These are phyloP conservation scores for Zygothrica quintamaculata DNA, from an alignment of 2,888 invertebrate species.

Conservation along the genomic window DNA sequence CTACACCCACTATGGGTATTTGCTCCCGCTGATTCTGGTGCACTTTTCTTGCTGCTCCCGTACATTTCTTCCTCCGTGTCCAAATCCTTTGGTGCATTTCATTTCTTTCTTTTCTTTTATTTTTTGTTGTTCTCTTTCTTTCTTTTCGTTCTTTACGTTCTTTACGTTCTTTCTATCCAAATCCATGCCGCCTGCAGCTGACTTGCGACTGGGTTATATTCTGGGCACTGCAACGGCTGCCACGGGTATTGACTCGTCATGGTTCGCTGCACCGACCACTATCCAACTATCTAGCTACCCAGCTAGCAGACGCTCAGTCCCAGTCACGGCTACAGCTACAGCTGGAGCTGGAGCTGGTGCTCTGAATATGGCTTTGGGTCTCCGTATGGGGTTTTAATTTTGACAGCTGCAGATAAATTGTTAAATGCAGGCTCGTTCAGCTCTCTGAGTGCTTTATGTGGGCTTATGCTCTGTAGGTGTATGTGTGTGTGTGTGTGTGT, in stretches of 20 bases:
- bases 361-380: constrained; percentile 53
- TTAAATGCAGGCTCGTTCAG: constrained; percentile 79
- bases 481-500: constrained; percentile 14
- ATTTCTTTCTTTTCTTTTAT: constrained; percentile 28
- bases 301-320: constrained; percentile 3
- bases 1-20: neutral
- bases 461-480: constrained; percentile 71
- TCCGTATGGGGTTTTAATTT: constrained; percentile 83
- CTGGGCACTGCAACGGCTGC: constrained; percentile 61
- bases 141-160: too few species aligned
- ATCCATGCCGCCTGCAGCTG: constrained; percentile 74
- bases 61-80: constrained; percentile 26
- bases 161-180: constrained; percentile 54
- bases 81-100: constrained; percentile 11
- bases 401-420: constrained; percentile 84
- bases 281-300: constrained; percentile 8
- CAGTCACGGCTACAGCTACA: constrained; percentile 17
- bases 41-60: constrained; percentile 37
- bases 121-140: constrained; percentile 8
- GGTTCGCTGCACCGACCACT: constrained; percentile 59
- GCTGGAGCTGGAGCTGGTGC: neutral
- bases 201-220: constrained; percentile 76
- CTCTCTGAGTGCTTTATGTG: constrained; percentile 76
- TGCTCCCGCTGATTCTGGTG: constrained; percentile 38
- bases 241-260: constrained; percentile 77